Evolutionary conservation across 2,797 vertebrate species (phyloP), one percentile per base, ranked within the genome.

Genomic region (Knipowitschia caucasica): DNA sequence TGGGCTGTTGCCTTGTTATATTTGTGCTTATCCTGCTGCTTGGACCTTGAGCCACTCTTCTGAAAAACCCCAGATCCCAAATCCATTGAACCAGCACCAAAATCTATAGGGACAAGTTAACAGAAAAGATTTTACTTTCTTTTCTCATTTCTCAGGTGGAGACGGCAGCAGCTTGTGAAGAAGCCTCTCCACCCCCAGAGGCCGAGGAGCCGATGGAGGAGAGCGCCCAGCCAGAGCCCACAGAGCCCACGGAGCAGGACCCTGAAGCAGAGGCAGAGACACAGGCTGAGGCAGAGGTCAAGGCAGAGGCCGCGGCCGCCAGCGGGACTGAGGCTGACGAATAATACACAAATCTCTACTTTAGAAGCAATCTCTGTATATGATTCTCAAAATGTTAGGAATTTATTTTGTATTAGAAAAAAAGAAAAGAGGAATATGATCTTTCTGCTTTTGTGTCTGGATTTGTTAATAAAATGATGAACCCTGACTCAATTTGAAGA

Each of bases 131-230:
- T n/a, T n/a, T n/a, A n/a, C n/a, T 15, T 7, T 24, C 5, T 2
- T 12, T 4, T 23, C 4, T 14, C 24, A n/a, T 10, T 8, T 14
- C 25, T 33, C 51, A 86, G 86, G 64, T 56, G 55, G 82, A 82
- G 33, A 21, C 27, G 0, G 2, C 24, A 7, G 53, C 23, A 50
- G 47, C n/a, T 3, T 46, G n/a, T 2, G 66, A 80, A 5, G 71
- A 62, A 0, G 27, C 59, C 0, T 34, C 70, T 3, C 62, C 76
- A 55, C 50, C 64, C 20, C 52, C 64, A 4, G 77, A 85, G 24
- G 49, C 62, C 0, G 81, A 85, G 38, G 83, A 87, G 14, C 57
- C 57, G 2, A 81, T 84, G 79, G 86, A 87, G 50, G 45, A 43
- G n/a, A n/a, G n/a, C 1, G 17, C 73, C 24, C 63, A 62, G 4